Percentiles rank a stretch among this genome's conserved stretches.
Conservation (phyloP, 2,888 invertebrate species). For the Poecilobothrus nobilitatus region DNA sequence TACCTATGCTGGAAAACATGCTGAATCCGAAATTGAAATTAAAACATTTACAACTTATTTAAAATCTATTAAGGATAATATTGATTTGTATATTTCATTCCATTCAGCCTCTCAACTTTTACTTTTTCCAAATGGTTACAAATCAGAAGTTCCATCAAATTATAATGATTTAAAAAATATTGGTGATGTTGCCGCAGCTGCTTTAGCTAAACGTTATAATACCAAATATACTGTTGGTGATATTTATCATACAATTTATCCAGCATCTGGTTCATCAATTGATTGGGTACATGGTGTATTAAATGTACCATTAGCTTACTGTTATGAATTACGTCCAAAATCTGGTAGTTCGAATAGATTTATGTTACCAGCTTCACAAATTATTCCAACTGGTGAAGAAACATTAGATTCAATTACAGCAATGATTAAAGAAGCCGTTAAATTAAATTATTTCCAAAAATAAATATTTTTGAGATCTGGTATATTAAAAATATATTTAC, state of each 20-base stretch:
- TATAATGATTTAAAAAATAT: slow-evolving; percentile 45
- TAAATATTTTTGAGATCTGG: too few relatives aligned
- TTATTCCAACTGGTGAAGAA: slow-evolving; percentile 57
- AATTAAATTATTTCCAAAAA: slow-evolving; percentile 38
- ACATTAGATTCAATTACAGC: slow-evolving; percentile 48
- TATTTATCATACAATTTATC: slow-evolving; percentile 46
- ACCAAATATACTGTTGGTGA: slow-evolving; percentile 44
- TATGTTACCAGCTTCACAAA: slow-evolving; percentile 54
- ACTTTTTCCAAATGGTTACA: slow-evolving; percentile 57
- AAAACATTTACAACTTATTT: slow-evolving; percentile 50
- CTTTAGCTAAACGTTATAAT: slow-evolving; percentile 38
- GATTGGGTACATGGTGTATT: slow-evolving; percentile 56
- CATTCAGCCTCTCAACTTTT: slow-evolving; percentile 67
- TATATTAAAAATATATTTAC: too few relatives aligned
- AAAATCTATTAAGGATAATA: slow-evolving; percentile 42
- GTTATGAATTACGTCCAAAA: slow-evolving; percentile 51
- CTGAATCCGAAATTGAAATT: slow-evolving; percentile 65
- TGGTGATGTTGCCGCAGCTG: slow-evolving; percentile 29
- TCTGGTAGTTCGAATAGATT: slow-evolving; percentile 47
- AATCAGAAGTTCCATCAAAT: slow-evolving; percentile 45
- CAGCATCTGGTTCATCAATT: slow-evolving; percentile 51
- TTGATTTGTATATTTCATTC: slow-evolving; percentile 59
- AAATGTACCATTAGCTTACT: slow-evolving; percentile 51
- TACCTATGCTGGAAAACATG: slow-evolving; percentile 54
- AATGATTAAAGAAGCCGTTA: slow-evolving; percentile 45